Percentiles rank a stretch among this genome's conserved stretches.
Evolutionary conservation across 1,140 invertebrate species (phyloP).

Genomic region (Heliothis subflexa): DNA sequence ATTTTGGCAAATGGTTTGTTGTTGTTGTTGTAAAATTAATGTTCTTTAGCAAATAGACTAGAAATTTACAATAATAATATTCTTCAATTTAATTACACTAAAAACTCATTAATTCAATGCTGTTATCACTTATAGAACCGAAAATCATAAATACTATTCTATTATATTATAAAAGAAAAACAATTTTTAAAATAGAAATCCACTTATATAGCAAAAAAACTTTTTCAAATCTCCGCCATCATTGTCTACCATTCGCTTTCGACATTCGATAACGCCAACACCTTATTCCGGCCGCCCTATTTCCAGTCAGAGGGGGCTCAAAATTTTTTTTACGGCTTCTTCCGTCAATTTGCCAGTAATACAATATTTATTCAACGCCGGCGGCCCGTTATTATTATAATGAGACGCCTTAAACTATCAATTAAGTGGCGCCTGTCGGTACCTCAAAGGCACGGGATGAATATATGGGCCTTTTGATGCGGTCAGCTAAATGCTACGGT

Average conservation of each 20-base stretch:
- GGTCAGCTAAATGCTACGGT: constrained; percentile 57
- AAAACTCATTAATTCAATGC: no score
- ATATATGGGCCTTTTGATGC: constrained; percentile 57
- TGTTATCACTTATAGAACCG: no score
- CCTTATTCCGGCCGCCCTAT: constrained; percentile 39
- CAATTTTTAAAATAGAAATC: background rate
- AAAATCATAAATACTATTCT: no score
- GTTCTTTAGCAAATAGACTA: background rate
- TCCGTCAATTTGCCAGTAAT: constrained; percentile 80
- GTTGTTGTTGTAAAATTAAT: background rate
- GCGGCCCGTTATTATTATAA: constrained; percentile 68
- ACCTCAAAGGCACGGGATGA: constrained; percentile 37
- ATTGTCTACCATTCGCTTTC: background rate
- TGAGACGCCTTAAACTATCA: constrained; percentile 73
- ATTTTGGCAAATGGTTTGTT: background rate
- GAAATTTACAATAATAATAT: background rate
- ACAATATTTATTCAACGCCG: constrained; percentile 76
- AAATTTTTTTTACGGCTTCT: constrained; percentile 65
- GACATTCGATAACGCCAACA: background rate
- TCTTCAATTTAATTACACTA: background rate
- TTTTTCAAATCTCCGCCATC: background rate
- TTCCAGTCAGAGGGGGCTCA: constrained; percentile 39
- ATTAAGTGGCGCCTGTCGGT: constrained; percentile 74
- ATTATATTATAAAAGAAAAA: no score
- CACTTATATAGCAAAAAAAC: no score